Base-by-base conservation (phyloP, 2,797 vertebrate species). In the Chrysocyon brachyurus region DNA sequence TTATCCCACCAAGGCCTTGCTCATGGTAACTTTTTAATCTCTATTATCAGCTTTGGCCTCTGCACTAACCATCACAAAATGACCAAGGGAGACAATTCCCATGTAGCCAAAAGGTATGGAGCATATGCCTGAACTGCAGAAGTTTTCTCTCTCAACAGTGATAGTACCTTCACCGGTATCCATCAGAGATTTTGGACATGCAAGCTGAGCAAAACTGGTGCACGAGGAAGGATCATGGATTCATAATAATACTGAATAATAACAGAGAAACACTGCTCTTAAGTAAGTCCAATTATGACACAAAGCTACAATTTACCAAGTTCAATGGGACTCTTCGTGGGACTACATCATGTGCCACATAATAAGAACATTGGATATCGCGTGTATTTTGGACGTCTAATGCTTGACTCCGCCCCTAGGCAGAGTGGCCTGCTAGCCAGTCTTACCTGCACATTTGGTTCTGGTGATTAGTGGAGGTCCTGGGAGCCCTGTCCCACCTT, bases 391-490 rank as follows among this genome's bases (percentile, higher is more conserved):
- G 0, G 17, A 17, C 21, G 12, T 19, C 19, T 36, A 31, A 49
- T 56, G 17, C 6, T 52, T n/a, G 10, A 77, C 57, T 40, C 12
- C 15, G 31, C 28, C n/a, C 3, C 8, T 22, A n/a, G 3, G 6
- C 8, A 85, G 14, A 57, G 61, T 0, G 31, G 46, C 9, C 16
- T 24, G n/a, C 28, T 68, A 31, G 4, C 57, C 31, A 78, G 22
- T 95, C 99, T 98, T 98, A 99, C 99, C 99, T 95, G 99, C 99
- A 98, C 99, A 99, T 98, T 99, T 99, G 96, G 99, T 99, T 96
- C 99, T 99, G 68, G 99, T 99, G 95, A 99, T 99, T 22, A 99
- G 99, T 0, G 99, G 99, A 0, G 99, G 99, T 57, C 99, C 99
- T 0, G 99, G 97, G 96, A 99, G 99, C 2, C 99, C 99, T 0